These are phyloP conservation scores for Megaceryle maxima DNA, from an alignment of 2,113 vertebrate genomes.

Conservation along the genomic window DNA sequence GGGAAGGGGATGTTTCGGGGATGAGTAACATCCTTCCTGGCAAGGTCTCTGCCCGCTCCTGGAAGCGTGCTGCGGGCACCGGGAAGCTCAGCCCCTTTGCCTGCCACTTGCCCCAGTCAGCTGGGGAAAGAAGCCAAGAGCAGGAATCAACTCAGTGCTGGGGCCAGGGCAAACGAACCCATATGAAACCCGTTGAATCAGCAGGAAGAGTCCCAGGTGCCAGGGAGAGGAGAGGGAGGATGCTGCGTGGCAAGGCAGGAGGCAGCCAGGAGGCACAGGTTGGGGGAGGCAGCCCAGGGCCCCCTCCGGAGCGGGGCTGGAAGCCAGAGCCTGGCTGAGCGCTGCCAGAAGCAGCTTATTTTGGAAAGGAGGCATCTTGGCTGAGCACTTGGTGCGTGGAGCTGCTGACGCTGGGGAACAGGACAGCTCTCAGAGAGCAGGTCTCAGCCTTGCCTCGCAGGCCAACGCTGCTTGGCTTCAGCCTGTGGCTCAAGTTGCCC, in stretches of 20 bases:
- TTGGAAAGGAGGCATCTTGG: constrained; percentile 32
- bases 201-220: neutral
- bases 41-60: constrained; percentile 45
- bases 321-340: neutral
- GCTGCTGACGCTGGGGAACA: constrained; percentile 22
- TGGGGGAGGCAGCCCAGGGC: constrained; percentile 22
- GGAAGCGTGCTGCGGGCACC: neutral
- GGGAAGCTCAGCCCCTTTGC: constrained; percentile 6
- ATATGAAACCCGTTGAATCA: neutral
- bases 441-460: neutral
- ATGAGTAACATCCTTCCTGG: constrained; percentile 73
- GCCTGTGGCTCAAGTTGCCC: neutral
- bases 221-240: neutral
- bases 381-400: neutral
- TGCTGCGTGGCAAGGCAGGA: constrained; percentile 13
- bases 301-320: neutral
- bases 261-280: constrained; percentile 25
- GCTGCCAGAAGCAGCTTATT: constrained; percentile 36
- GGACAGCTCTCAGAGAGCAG: neutral
- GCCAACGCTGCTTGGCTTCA: neutral
- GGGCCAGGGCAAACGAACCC: neutral
- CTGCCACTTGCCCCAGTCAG: neutral
- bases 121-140: neutral
- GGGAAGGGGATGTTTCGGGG: constrained; percentile 46
- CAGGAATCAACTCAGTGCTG: neutral